Evolutionary conservation across 2,797 vertebrate genomes (phyloP).

Genomic region (Acanthurus tractus): DNA sequence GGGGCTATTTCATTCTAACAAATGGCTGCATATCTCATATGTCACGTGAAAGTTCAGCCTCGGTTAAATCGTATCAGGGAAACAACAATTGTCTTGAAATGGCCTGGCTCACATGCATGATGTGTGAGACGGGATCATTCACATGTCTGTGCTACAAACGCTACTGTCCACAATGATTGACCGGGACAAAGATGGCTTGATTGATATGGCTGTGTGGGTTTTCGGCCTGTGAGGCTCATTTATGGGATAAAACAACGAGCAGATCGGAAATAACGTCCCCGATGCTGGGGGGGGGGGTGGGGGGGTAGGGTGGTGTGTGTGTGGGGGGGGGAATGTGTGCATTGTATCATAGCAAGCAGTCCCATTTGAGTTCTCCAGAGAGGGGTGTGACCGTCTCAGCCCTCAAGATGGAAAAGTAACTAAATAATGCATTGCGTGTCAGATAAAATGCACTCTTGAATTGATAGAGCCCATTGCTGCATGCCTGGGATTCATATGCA

Average conservation of each 20-base stretch:
- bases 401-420: slow-evolving; percentile 76
- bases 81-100: slow-evolving; percentile 35
- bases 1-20: slow-evolving; percentile 65
- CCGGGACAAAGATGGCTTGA: slow-evolving; percentile 36
- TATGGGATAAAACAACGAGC: slow-evolving; percentile 43
- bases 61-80: slow-evolving; percentile 44
- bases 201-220: slow-evolving; percentile 28
- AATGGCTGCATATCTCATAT: slow-evolving; percentile 72
- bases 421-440: slow-evolving; percentile 82
- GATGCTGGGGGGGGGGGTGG: slow-evolving; percentile 26
- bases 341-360: slow-evolving; percentile 71
- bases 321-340: slow-evolving; percentile 47
- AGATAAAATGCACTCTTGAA: slow-evolving; percentile 72
- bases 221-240: slow-evolving; percentile 45
- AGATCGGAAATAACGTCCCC: slow-evolving; percentile 45
- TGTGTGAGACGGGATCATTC: slow-evolving; percentile 39
- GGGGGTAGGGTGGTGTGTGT: no score
- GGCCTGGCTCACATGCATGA: slow-evolving; percentile 33
- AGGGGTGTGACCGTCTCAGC: slow-evolving; percentile 83
- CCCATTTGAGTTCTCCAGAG: slow-evolving; percentile 78
- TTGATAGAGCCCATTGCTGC: slow-evolving; percentile 59
- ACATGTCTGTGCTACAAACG: slow-evolving; percentile 29
- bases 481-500: slow-evolving; percentile 56
- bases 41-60: slow-evolving; percentile 79
- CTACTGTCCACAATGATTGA: slow-evolving; percentile 31